A percentile compares a stretch with the other conserved stretches of the same genome.
Conservation (phyloP, 2,113 vertebrate genomes). For the Amblyornis subalaris region DNA sequence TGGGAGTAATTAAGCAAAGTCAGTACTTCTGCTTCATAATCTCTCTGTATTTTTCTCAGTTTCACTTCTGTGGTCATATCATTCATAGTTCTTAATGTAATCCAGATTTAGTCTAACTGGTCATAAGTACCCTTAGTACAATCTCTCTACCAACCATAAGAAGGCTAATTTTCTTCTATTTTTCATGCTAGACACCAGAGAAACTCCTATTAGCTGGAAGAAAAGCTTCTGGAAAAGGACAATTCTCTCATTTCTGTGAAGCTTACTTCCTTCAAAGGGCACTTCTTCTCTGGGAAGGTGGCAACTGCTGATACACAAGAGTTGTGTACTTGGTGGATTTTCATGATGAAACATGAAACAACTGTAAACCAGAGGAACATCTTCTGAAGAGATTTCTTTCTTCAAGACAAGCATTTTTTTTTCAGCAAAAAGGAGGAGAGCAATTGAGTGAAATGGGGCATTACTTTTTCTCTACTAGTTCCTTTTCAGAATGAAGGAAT, state of each 20-base stretch:
- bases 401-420: background rate
- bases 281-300: background rate
- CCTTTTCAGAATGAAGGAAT: background rate
- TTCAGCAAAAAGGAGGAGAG: background rate
- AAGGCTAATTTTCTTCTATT: background rate
- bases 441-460: background rate
- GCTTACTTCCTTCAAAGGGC: background rate
- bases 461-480: background rate
- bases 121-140: background rate
- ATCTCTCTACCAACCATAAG: background rate
- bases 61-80: background rate
- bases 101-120: background rate
- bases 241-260: background rate
- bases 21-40: background rate
- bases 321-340: background rate
- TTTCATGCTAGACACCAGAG: background rate
- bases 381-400: background rate
- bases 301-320: background rate
- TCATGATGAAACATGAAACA: background rate
- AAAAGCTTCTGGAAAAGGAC: background rate
- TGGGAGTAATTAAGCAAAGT: background rate
- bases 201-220: background rate
- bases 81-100: background rate
- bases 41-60: background rate
- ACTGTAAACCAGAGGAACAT: background rate